These are phyloP conservation scores for Anarhynchus alexandrinus DNA, from an alignment of 2,113 vertebrate genomes.

Conservation along the genomic window DNA sequence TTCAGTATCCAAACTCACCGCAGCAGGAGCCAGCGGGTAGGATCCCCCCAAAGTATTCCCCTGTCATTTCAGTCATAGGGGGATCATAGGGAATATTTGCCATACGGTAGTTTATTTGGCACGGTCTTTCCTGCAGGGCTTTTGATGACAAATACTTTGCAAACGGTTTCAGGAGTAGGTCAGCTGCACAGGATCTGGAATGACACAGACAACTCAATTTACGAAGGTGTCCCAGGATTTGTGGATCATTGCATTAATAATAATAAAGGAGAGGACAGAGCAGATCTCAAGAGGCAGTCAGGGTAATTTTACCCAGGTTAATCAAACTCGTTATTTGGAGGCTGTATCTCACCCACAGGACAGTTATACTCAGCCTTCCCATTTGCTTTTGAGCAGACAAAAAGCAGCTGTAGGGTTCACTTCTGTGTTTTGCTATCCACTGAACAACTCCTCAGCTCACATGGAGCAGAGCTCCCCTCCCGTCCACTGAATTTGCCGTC, in stretches of 20 bases:
- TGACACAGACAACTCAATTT: background rate
- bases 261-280: background rate
- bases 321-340: background rate
- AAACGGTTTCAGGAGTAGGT: background rate
- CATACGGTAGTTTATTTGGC: background rate
- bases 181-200: background rate
- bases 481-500: background rate
- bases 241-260: background rate
- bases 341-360: background rate
- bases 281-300: background rate
- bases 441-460: background rate
- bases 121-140: background rate
- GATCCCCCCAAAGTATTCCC: background rate
- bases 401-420: background rate
- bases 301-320: background rate
- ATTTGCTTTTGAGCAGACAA: background rate
- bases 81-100: background rate
- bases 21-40: background rate
- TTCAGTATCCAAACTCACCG: background rate
- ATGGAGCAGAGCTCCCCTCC: background rate
- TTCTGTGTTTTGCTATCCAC: background rate
- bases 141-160: background rate
- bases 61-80: background rate
- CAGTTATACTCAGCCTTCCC: background rate
- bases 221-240: background rate